Evolutionary conservation across 2,888 invertebrate genomes (phyloP).

Genomic region (Netelia fuscicornis): DNA sequence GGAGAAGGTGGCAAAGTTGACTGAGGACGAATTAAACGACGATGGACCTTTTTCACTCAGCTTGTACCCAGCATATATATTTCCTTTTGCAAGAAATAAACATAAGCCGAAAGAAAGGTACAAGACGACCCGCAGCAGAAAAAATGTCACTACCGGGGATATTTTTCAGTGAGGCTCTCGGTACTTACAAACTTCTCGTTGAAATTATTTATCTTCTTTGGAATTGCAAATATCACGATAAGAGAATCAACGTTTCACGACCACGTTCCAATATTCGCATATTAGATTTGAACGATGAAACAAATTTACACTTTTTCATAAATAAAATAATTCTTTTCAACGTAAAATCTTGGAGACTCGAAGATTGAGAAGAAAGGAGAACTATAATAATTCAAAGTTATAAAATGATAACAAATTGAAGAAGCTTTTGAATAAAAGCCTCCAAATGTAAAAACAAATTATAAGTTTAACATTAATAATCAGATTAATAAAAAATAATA

Average conservation of each 20-base stretch:
- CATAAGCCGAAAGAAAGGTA: slow-evolving; percentile 30
- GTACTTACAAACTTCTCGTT: neutral
- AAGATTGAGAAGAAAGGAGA: too few species aligned
- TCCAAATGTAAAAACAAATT: too few species aligned
- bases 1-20: slow-evolving; percentile 33
- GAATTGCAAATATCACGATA: neutral
- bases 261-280: neutral
- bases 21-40: slow-evolving; percentile 64
- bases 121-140: slow-evolving; percentile 4
- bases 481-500: too few species aligned
- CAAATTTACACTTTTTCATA: too few species aligned
- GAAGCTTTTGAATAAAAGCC: too few species aligned
- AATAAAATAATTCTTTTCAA: too few species aligned
- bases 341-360: too few species aligned
- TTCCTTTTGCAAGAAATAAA: slow-evolving; percentile 8
- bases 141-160: neutral
- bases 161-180: slow-evolving; percentile 30
- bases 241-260: neutral
- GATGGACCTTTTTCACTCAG: slow-evolving; percentile 29
- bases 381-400: too few species aligned
- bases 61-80: slow-evolving; percentile 36
- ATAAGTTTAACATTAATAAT: too few species aligned
- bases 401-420: too few species aligned
- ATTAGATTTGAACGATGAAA: neutral
- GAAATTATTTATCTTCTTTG: neutral